Evolutionary conservation across 2,888 invertebrate genomes (phyloP).

Genomic region (Phaedon cochleariae): DNA sequence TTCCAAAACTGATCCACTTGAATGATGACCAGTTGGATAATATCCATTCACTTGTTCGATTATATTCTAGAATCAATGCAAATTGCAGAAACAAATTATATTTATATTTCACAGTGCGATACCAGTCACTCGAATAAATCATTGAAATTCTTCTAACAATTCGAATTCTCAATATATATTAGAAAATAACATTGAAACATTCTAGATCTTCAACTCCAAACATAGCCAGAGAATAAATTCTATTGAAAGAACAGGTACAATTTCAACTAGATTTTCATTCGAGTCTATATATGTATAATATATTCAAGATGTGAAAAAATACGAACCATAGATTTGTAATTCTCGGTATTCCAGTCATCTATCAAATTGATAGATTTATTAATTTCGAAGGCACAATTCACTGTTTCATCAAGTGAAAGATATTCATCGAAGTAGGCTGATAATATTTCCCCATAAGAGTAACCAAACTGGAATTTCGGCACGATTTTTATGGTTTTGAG

Average conservation of each 20-base stretch:
- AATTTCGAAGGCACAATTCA: slow-evolving; percentile 70
- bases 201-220: no score
- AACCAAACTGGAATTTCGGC: slow-evolving; percentile 62
- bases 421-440: slow-evolving; percentile 92
- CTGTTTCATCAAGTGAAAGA: slow-evolving; percentile 82
- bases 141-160: no score
- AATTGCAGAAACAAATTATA: background rate
- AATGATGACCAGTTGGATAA: background rate
- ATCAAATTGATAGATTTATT: slow-evolving; percentile 23
- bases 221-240: no score
- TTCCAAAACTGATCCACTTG: background rate
- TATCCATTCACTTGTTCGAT: background rate
- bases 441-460: slow-evolving; percentile 89
- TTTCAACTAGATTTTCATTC: no score
- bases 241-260: no score
- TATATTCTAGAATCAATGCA: background rate
- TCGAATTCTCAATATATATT: no score
- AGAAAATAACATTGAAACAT: no score
- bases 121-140: no score
- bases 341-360: slow-evolving; percentile 3
- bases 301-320: no score
- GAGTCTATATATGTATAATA: no score
- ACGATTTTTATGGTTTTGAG: slow-evolving; percentile 62
- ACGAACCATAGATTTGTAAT: slow-evolving; percentile 8
- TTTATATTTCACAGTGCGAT: no score